Evolutionary conservation across 2,888 invertebrate genomes (phyloP).

Genomic region (Apeira syringaria): DNA sequence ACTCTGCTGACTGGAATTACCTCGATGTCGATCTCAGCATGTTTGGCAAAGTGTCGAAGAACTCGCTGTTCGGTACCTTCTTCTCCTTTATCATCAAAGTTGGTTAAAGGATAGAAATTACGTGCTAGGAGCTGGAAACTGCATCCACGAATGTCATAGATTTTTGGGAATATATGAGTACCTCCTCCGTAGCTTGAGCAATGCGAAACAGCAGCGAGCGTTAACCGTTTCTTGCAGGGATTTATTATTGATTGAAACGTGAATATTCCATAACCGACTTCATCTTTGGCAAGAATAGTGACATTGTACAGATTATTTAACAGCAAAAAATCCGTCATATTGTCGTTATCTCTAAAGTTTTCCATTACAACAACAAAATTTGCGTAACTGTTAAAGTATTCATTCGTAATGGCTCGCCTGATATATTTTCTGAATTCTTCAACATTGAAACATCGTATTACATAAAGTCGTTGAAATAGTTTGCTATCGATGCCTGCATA

Average conservation of each 20-base stretch:
- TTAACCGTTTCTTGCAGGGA: conserved; percentile 11
- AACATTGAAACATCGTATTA: conserved; percentile 35
- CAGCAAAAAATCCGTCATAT: conserved; percentile 33
- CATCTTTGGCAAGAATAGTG: conserved; percentile 17
- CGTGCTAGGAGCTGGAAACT: conserved; percentile 33
- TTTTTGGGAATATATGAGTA: conserved; percentile 6
- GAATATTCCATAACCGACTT: conserved; percentile 17
- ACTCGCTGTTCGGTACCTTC: conserved; percentile 36
- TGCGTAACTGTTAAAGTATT: conserved; percentile 42
- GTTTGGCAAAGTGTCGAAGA: conserved; percentile 32
- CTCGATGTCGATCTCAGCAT: conserved; percentile 31
- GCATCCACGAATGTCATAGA: conserved; percentile 14
- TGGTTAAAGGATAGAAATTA: conserved; percentile 31
- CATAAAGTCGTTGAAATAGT: conserved; percentile 32
- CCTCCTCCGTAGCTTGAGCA: conserved; percentile 4
- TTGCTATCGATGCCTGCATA: conserved; percentile 30
- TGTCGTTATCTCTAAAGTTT: conserved; percentile 16
- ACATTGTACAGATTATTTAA: conserved; percentile 34
- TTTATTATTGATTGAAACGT: conserved; percentile 20
- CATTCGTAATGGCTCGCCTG: conserved; percentile 27
- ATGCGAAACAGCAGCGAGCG: conserved; percentile 1
- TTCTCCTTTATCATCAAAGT: conserved; percentile 27
- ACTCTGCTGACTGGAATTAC: conserved; percentile 29
- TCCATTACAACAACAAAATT: conserved; percentile 43
- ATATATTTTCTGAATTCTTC: conserved; percentile 34